A percentile compares a stretch with the other conserved stretches of the same genome.
Conservation (phyloP, 2,888 invertebrate species). For the Apoderus coryli region DNA sequence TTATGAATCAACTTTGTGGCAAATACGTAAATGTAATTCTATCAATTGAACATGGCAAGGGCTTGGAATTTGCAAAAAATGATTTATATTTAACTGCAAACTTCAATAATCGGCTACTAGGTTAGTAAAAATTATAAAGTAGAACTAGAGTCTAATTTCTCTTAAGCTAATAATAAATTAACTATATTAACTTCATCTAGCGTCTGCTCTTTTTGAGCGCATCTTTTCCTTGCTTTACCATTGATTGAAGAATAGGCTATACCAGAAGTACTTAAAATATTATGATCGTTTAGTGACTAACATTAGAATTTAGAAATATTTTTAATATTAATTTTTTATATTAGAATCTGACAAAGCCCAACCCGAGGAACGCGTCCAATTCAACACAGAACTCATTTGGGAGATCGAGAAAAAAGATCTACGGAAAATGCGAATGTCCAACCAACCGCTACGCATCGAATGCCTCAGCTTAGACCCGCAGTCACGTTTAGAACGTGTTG, state of each 20-base stretch:
- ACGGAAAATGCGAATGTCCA: constrained; percentile 56
- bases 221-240: no score
- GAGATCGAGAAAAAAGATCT: constrained; percentile 58
- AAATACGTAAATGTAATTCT: constrained; percentile 51
- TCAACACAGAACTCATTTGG: constrained; percentile 65
- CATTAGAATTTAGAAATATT: constrained; percentile 16
- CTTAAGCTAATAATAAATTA: no score
- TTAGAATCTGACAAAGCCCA: constrained; percentile 52
- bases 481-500: constrained; percentile 47
- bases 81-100: constrained; percentile 27
- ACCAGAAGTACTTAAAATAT: no score
- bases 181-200: no score
- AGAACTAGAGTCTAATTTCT: no score
- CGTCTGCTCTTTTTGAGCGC: no score
- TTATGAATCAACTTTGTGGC: constrained; percentile 50
- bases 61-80: constrained; percentile 27
- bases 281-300: not conserved
- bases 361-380: constrained; percentile 43
- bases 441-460: constrained; percentile 59
- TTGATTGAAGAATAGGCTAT: no score
- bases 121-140: no score
- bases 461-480: constrained; percentile 42
- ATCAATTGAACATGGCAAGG: constrained; percentile 50
- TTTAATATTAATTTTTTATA: constrained; percentile 6
- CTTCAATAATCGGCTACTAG: constrained; percentile 27